These are phyloP conservation scores for Cynopterus brachyotis DNA, from an alignment of 2,113 vertebrate genomes.

Conservation along the genomic window DNA sequence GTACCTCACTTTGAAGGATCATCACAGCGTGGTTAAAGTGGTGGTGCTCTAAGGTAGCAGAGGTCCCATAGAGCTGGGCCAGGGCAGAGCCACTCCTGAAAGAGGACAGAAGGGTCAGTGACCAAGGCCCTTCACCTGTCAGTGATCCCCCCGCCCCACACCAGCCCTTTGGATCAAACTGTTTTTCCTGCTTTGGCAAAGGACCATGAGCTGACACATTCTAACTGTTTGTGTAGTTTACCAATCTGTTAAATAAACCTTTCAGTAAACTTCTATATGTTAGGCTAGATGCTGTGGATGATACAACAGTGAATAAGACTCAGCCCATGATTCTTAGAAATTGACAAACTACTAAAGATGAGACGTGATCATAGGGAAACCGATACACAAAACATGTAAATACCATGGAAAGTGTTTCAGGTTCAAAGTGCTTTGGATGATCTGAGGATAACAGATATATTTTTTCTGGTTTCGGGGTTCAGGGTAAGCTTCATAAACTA, in stretches of 20 bases:
- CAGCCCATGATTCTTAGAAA: not conserved
- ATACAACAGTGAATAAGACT: not conserved
- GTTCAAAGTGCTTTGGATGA: not conserved
- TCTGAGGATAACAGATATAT: not conserved
- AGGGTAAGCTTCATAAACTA: not conserved
- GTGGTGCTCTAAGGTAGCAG: conserved; percentile 98
- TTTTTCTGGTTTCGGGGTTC: not conserved
- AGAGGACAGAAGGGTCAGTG: conserved; percentile 51
- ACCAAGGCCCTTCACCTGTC: not conserved
- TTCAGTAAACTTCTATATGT: not conserved
- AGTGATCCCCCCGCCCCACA: rapidly evolving
- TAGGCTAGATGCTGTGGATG: not conserved
- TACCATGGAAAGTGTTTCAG: not conserved
- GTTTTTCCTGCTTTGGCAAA: not conserved
- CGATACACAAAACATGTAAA: not conserved
- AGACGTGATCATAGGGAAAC: not conserved
- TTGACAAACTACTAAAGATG: not conserved
- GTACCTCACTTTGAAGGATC: conserved; percentile 99
- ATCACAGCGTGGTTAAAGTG: conserved; percentile 99
- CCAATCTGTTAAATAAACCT: not conserved
- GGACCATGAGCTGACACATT: not conserved
- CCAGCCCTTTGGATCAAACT: not conserved
- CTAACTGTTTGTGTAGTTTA: not conserved
- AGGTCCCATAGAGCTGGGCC: conserved; percentile 97
- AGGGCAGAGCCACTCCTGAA: conserved; percentile 97